A percentile compares a stretch with the other conserved stretches of the same genome.
Evolutionary conservation across 2,113 vertebrate genomes (phyloP).

Genomic region (Albula glossodonta): DNA sequence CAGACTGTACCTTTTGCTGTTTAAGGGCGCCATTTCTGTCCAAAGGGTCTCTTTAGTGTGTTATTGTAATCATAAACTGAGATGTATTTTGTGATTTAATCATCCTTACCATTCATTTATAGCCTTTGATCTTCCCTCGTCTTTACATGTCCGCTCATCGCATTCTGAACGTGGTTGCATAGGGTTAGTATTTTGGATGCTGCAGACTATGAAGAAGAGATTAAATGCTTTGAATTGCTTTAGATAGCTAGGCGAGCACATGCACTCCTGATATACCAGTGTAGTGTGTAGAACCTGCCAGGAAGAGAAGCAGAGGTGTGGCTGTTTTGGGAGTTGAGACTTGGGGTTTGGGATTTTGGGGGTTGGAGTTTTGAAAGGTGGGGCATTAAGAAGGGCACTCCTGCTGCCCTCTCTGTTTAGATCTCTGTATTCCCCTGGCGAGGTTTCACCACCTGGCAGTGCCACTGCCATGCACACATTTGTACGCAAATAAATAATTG

Average conservation of each 20-base stretch:
- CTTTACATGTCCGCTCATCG: background rate
- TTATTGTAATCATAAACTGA: too few relatives aligned
- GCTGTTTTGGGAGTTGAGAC: background rate
- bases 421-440: background rate
- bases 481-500: background rate
- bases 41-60: background rate
- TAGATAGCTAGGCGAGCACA: background rate
- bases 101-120: too few relatives aligned
- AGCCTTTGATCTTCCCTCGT: background rate
- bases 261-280: background rate
- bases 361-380: background rate
- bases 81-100: too few relatives aligned
- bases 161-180: background rate
- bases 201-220: background rate
- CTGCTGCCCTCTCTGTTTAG: background rate
- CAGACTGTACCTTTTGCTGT: background rate
- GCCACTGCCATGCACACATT: background rate
- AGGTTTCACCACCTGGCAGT: background rate
- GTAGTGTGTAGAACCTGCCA: background rate
- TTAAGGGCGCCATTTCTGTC: background rate
- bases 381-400: background rate
- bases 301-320: background rate
- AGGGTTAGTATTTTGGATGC: background rate
- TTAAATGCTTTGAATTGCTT: background rate
- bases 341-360: background rate